Conservation (phyloP, 2,888 invertebrate genomes). For the Tetheella fluctuosa region DNA sequence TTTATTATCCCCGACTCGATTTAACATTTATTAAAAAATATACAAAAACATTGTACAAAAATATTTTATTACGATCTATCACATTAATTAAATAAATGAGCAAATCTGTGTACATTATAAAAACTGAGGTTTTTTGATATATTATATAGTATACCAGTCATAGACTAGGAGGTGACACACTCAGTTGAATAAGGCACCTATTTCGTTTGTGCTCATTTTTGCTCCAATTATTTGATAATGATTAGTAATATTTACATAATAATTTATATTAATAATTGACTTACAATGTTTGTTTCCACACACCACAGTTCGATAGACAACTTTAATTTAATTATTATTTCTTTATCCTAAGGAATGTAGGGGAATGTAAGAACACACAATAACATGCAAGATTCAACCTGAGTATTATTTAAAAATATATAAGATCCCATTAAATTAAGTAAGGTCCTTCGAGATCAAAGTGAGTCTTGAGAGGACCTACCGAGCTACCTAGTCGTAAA, state of each 20-base stretch:
- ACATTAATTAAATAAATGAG: conserved; percentile 43
- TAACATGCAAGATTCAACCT: conserved; percentile 14
- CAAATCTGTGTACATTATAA: conserved; percentile 34
- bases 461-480: no score
- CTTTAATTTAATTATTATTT: conserved; percentile 4
- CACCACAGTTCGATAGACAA: not conserved
- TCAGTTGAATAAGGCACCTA: conserved; percentile 22
- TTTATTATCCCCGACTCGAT: conserved; percentile 50
- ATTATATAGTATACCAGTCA: not conserved
- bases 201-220: not conserved
- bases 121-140: not conserved
- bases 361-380: conserved; percentile 14
- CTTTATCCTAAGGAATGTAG: conserved; percentile 12
- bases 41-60: conserved; percentile 63
- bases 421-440: no score
- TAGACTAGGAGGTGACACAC: conserved; percentile 21
- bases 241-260: not conserved
- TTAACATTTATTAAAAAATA: conserved; percentile 66
- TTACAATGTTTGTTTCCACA: not conserved
- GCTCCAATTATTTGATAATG: not conserved
- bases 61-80: conserved; percentile 56
- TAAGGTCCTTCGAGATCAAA: no score
- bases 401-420: conserved; percentile 14
- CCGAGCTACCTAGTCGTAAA: no score
- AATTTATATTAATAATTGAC: conserved; percentile 1